Percentiles rank a stretch among this genome's conserved stretches.
phyloP scores from a whole-genome alignment of 2,888 invertebrate genomes.

The Acanthosepion esculentum region DNA sequence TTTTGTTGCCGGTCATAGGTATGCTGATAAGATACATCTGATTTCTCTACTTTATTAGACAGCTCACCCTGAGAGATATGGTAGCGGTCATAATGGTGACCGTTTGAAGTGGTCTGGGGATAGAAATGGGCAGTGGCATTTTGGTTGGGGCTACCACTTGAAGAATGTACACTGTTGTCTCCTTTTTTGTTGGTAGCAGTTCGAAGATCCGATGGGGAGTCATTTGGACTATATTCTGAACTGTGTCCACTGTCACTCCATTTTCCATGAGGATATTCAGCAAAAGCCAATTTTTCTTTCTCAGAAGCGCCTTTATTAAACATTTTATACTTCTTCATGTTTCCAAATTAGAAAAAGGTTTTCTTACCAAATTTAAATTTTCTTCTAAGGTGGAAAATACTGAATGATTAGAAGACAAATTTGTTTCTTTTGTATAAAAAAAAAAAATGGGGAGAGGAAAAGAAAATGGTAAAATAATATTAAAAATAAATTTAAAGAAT shows the following conservation, averaged over 20 bases:
- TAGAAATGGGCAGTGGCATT: background rate
- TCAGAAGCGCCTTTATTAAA: background rate
- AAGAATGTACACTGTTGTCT: background rate
- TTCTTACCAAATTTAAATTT: background rate
- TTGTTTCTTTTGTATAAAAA: background rate
- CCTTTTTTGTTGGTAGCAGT: background rate
- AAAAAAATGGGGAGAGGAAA: background rate
- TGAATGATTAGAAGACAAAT: background rate
- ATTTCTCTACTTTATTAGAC: background rate
- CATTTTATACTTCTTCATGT: conserved; percentile 8
- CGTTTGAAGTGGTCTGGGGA: background rate
- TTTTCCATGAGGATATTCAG: background rate
- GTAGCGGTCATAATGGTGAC: background rate
- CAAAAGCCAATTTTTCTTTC: background rate
- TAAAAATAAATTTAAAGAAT: no score
- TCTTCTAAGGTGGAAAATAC: background rate
- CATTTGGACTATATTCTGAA: background rate
- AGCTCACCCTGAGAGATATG: background rate
- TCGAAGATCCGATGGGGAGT: background rate
- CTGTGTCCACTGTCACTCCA: background rate
- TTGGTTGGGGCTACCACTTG: background rate
- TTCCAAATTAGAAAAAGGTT: background rate
- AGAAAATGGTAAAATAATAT: no score
- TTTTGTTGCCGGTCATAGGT: background rate
- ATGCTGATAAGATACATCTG: background rate